Evolutionary conservation across 2,888 invertebrate species (phyloP).

Genomic region (Automeris io): DNA sequence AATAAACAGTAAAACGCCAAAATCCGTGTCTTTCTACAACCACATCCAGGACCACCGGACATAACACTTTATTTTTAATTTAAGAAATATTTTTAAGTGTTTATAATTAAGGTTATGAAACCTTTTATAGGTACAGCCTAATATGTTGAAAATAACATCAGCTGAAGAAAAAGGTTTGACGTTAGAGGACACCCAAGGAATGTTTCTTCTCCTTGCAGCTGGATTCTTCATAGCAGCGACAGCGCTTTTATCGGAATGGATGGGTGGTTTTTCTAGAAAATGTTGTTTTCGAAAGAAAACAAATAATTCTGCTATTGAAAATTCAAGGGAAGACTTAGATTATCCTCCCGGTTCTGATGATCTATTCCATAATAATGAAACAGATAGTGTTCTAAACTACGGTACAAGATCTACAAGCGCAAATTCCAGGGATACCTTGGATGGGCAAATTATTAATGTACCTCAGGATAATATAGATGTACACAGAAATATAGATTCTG

Average conservation of each 20-base stretch:
- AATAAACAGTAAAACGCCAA: too few relatives aligned
- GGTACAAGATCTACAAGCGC: slow-evolving; percentile 34
- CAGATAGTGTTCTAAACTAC: slow-evolving; percentile 30
- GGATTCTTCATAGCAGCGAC: slow-evolving; percentile 81
- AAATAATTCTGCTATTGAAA: slow-evolving; percentile 20
- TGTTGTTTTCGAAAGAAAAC: slow-evolving; percentile 53
- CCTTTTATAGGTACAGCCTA: too few relatives aligned
- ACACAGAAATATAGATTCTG: slow-evolving; percentile 38
- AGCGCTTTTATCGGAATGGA: slow-evolving; percentile 81
- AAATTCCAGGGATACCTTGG: slow-evolving; percentile 46
- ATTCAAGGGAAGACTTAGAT: slow-evolving; percentile 35
- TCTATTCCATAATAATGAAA: too few relatives aligned
- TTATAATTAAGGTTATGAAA: too few relatives aligned
- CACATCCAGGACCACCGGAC: too few relatives aligned
- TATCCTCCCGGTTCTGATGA: slow-evolving; percentile 23
- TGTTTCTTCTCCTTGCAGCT: slow-evolving; percentile 84
- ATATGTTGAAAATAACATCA: slow-evolving; percentile 52
- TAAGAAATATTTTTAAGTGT: too few relatives aligned
- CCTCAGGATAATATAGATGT: slow-evolving; percentile 47
- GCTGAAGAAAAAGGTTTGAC: slow-evolving; percentile 85
- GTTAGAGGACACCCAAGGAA: slow-evolving; percentile 88
- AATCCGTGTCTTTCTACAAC: too few relatives aligned
- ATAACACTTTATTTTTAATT: too few relatives aligned
- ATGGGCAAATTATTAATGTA: slow-evolving; percentile 53
- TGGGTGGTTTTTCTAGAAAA: slow-evolving; percentile 81